These are phyloP conservation scores for Cossypha dichroa DNA, from an alignment of 2,797 vertebrate species.

Conservation along the genomic window DNA sequence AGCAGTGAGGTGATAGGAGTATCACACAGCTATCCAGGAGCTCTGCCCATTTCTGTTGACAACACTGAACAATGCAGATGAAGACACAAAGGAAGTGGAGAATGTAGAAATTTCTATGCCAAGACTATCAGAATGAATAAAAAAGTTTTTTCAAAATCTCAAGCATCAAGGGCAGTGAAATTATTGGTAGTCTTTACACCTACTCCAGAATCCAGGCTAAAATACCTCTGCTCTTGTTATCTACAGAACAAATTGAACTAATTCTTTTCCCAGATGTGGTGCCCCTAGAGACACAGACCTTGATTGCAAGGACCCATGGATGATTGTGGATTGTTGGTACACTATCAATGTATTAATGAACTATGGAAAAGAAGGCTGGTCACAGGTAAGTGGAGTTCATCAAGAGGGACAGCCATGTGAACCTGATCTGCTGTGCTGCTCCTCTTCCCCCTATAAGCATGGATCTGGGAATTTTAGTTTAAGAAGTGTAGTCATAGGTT, in stretches of 20 bases:
- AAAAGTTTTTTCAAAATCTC: neutral
- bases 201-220: neutral
- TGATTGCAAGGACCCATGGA: neutral
- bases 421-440: neutral
- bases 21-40: neutral
- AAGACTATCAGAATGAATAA: neutral
- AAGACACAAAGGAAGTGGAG: neutral
- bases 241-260: neutral
- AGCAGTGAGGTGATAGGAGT: neutral
- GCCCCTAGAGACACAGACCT: neutral
- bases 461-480: neutral
- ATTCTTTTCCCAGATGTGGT: neutral
- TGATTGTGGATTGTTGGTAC: neutral
- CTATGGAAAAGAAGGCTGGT: neutral
- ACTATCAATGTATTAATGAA: neutral
- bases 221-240: neutral
- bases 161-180: neutral
- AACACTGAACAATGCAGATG: neutral
- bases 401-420: neutral
- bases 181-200: neutral
- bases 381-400: neutral
- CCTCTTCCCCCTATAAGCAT: neutral
- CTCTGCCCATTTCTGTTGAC: neutral
- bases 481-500: neutral
- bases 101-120: neutral